Evolutionary conservation across 2,888 invertebrate genomes (phyloP).

Genomic region (Tineola bisselliella): DNA sequence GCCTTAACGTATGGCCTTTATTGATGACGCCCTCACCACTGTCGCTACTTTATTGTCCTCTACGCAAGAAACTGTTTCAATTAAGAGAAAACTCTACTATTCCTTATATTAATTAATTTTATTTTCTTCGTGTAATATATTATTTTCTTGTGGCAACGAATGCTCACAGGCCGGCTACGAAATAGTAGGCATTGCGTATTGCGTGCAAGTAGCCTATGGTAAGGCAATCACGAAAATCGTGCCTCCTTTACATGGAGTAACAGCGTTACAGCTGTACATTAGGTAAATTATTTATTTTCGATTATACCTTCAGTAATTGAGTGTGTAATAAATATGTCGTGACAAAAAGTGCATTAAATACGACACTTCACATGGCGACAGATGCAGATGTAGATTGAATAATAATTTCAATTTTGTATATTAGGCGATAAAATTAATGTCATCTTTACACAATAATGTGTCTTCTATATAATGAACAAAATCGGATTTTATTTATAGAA

Average conservation of each 20-base stretch:
- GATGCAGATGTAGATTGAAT: neutral
- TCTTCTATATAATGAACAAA: neutral
- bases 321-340: neutral
- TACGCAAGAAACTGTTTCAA: constrained; percentile 46
- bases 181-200: neutral
- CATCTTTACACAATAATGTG: neutral
- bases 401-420: neutral
- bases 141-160: neutral
- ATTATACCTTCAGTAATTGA: constrained; percentile 1
- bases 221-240: constrained; percentile 5
- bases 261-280: neutral
- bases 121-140: neutral
- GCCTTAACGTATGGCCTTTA: constrained; percentile 58
- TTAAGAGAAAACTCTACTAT: constrained; percentile 25
- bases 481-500: neutral
- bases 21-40: constrained; percentile 49
- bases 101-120: neutral
- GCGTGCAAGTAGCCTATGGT: neutral
- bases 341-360: constrained; percentile 4
- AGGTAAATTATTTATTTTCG: neutral
- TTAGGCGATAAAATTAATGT: neutral
- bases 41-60: constrained; percentile 45
- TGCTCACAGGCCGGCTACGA: neutral
- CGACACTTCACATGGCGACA: neutral
- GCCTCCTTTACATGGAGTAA: neutral